Evolutionary conservation across 2,113 vertebrate species (phyloP), one percentile per base, ranked within the genome.

Genomic region (Brachirus orientalis): DNA sequence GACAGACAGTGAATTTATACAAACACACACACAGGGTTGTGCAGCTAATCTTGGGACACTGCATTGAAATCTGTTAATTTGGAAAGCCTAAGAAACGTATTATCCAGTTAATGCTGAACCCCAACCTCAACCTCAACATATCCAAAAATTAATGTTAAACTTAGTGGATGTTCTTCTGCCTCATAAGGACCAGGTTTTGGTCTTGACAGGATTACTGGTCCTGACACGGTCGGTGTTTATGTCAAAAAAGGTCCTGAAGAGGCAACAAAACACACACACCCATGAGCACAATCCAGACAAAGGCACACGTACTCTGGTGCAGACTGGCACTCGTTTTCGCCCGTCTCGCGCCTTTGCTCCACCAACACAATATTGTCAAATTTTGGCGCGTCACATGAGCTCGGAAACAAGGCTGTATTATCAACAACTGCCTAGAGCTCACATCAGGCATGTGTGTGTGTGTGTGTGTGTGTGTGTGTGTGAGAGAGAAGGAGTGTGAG

Each of bases 311-410:
- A 60, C 79, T 37, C 22, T 53, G 61, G 76, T 33, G 80, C 81
- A 82, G 79, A 74, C 84, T 83, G 85, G 83, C 87, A 82, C 83
- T 80, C 37, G 67, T 84, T 58, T 69, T 63, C 19, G 62, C 41
- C 66, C 33, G 85, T 90, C 86, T 90, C 69, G 54, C 82, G 71
- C 75, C 81, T 84, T 85, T 57, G 10, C 78, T 75, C 65, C 71
- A 80, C 75, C 73, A 70, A 78, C 82, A 86, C 84, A 77, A 86
- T 82, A 59, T 83, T 71, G 75, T 89, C 77, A 80, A 72, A 77
- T 83, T 75, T 77, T 59, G 50, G 62, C 14, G 48, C 53, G 63
- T 88, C 86, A 87, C 83, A 77, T 75, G 71, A 71, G 70, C 73
- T 50, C 36, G 0, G 63, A 83, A 75, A 86, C 75, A 78, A 71